A percentile compares a stretch with the other conserved stretches of the same genome.
phyloP scores from a whole-genome alignment of 2,113 vertebrate genomes.

The Melanocharis versteri region DNA sequence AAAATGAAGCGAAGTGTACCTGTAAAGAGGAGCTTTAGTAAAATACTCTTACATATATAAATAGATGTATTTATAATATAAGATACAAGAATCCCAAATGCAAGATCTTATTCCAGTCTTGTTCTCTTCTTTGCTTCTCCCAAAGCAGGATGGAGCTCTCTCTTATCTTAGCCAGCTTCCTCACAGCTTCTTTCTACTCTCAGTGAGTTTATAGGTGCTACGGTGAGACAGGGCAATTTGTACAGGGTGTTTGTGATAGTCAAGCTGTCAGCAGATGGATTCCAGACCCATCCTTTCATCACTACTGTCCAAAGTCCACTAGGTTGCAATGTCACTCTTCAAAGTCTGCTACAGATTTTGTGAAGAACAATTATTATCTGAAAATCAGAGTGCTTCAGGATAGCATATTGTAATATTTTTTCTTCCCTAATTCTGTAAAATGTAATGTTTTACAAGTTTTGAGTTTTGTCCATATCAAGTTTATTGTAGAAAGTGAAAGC shows the following conservation, averaged over 20 bases:
- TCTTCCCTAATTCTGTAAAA: neutral
- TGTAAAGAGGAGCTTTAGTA: neutral
- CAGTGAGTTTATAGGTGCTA: neutral
- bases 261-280: slow-evolving; percentile 2
- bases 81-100: neutral
- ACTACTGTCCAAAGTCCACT: slow-evolving; percentile 11
- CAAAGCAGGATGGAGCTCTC: neutral
- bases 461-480: neutral
- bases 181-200: neutral
- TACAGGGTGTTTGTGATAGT: neutral
- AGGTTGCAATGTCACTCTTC: slow-evolving; percentile 20
- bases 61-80: neutral
- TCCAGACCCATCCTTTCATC: slow-evolving; percentile 12
- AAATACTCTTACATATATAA: neutral
- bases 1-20: neutral
- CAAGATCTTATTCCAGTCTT: neutral
- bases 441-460: neutral
- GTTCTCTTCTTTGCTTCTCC: neutral
- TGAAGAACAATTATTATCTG: neutral
- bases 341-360: neutral
- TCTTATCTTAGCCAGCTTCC: neutral
- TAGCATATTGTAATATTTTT: neutral
- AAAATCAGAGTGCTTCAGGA: neutral
- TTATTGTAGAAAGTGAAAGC: neutral
- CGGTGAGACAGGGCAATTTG: neutral